Evolutionary conservation across 2,797 vertebrate genomes (phyloP).

Genomic region (Valencia hispanica): DNA sequence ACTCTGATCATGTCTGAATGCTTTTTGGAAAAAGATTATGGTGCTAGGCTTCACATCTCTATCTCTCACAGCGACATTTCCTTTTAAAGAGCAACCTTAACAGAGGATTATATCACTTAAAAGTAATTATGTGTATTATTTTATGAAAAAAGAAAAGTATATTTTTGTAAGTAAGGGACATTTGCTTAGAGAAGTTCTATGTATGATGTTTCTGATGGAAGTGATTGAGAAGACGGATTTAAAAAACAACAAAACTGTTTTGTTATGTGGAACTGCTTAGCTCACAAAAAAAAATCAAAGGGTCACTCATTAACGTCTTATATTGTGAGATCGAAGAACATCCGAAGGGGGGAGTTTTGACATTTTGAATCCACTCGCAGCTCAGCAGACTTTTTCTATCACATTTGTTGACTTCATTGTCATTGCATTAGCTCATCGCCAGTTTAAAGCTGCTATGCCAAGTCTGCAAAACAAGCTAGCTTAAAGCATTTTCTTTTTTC

Average conservation of each 20-base stretch:
- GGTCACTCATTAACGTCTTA: constrained; percentile 75
- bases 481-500: no score
- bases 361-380: constrained; percentile 40
- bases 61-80: constrained; percentile 73
- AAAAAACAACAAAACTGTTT: constrained; percentile 35
- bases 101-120: constrained; percentile 79
- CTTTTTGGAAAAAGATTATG: constrained; percentile 52
- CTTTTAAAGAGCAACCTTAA: constrained; percentile 79
- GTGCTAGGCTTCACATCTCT: constrained; percentile 74
- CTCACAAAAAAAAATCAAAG: constrained; percentile 64
- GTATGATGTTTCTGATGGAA: constrained; percentile 57
- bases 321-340: constrained; percentile 54
- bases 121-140: constrained; percentile 82
- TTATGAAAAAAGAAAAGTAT: constrained; percentile 82
- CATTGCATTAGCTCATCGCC: constrained; percentile 10
- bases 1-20: constrained; percentile 3
- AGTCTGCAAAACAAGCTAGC: no score
- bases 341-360: constrained; percentile 40
- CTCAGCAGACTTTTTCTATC: constrained; percentile 16
- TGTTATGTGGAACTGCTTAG: constrained; percentile 67
- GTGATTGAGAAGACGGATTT: constrained; percentile 39
- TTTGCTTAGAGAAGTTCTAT: constrained; percentile 71
- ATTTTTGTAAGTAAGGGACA: constrained; percentile 86
- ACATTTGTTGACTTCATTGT: constrained; percentile 11
- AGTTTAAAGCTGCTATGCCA: no score